These are phyloP conservation scores for Pipra filicauda DNA, from an alignment of 2,113 vertebrate genomes.

Conservation along the genomic window DNA sequence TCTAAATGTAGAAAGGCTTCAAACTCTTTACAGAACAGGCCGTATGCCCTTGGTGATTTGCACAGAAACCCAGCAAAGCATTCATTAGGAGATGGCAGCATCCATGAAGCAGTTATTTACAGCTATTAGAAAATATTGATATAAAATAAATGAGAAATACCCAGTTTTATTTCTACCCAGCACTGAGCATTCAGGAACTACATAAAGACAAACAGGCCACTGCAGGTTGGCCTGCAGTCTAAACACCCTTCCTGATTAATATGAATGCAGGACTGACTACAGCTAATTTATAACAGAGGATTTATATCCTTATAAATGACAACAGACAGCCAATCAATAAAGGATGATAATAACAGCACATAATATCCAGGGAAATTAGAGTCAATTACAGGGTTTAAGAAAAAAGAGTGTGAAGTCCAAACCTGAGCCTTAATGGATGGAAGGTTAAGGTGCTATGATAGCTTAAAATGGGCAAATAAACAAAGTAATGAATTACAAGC, in stretches of 20 bases:
- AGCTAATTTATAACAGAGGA: conserved; percentile 62
- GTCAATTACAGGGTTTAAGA: conserved; percentile 52
- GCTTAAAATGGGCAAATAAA: conserved; percentile 54
- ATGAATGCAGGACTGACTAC: conserved; percentile 17
- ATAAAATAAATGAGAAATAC: background rate
- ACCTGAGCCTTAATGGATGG: conserved; percentile 23
- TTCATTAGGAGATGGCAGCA: background rate
- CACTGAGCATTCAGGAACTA: background rate
- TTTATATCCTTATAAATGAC: conserved; percentile 66
- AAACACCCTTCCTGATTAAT: conserved; percentile 28
- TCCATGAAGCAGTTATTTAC: background rate
- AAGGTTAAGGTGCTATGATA: conserved; percentile 51
- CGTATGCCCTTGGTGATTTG: background rate
- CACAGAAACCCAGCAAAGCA: background rate
- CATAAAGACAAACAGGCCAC: background rate
- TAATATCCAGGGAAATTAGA: conserved; percentile 71
- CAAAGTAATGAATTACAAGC: conserved; percentile 34
- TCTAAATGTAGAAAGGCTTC: background rate
- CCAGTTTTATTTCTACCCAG: background rate
- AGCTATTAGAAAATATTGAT: background rate
- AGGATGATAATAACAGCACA: conserved; percentile 64
- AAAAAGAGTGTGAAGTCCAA: conserved; percentile 49
- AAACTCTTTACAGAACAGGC: background rate
- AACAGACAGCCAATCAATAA: conserved; percentile 70
- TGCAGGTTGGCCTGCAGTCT: conserved; percentile 1